Evolutionary conservation across 2,797 vertebrate genomes (phyloP), one percentile per base, ranked within the genome.

Genomic region (Pachyuromys duprasi): DNA sequence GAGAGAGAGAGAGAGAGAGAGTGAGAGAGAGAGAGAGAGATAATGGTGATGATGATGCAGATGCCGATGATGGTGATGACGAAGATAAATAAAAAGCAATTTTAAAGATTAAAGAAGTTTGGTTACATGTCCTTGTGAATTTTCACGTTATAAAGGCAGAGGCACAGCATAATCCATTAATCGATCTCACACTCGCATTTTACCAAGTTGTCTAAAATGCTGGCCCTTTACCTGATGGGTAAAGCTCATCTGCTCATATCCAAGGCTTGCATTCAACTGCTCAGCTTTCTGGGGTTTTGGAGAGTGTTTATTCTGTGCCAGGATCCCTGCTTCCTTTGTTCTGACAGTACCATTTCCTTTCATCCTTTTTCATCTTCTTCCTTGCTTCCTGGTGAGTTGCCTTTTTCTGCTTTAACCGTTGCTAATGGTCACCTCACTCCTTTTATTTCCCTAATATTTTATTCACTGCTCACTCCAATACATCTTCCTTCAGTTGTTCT

Each of bases 381-480:
- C 83, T 95, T 90, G 45, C 45, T 86, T 45, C 92, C 90, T 81
- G 24, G 83, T 94, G 94, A 84, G 89, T 97, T 97, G 65, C 70
- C 55, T 81, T 91, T 91, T 96, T 95, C 74, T 79, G 49, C 89
- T 86, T 92, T 97, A 74, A 39, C 90, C 90, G 14, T 97, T 82
- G 79, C 93, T 95, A 93, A 96, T 39, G 95, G 86, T 86, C 89
- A 88, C 55, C 33, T 97, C 39, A 93, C 28, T 80, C 2, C 83
- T 94, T 97, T 97, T 87, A 74, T 97, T 97, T 90, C 92, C 80
- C 60, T 94, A 88, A 82, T 97, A 97, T 97, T 89, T 55, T 90
- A 6, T 78, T 95, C 96, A 97, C 83, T 89, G 14, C 55, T 96
- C 96, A 81, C 95, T 84, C n/a, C 4, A 8, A 79, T 83, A 97